Conservation (phyloP, 2,888 invertebrate species). For the Pristionchus maxplancki region DNA sequence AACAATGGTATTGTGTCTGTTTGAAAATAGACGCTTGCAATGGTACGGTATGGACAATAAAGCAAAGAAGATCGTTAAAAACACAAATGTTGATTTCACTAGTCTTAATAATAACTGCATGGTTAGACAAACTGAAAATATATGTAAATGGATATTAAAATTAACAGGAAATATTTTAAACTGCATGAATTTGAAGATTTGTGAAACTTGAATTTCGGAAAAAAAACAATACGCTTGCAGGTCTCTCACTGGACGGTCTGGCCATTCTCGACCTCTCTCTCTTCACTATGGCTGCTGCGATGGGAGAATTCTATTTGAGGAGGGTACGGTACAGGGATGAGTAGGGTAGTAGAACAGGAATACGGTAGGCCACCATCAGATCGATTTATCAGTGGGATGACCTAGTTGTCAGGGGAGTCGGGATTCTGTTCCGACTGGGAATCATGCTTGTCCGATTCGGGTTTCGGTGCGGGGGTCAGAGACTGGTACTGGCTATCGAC, state of each 20-base stretch:
- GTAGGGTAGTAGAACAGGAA: not conserved
- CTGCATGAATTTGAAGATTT: no score
- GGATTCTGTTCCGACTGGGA: not conserved
- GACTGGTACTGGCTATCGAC: not conserved
- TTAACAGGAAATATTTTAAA: no score
- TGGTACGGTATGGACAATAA: no score
- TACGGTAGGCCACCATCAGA: not conserved
- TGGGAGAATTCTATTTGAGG: not conserved
- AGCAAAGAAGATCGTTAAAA: no score
- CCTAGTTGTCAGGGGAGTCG: not conserved
- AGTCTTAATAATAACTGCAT: no score
- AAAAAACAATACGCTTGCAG: not conserved
- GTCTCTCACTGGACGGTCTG: not conserved
- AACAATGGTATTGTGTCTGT: no score
- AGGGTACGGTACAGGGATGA: not conserved
- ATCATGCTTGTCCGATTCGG: not conserved
- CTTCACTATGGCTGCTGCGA: conserved; percentile 13
- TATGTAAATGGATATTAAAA: no score
- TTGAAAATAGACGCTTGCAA: no score
- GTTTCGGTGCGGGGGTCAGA: not conserved
- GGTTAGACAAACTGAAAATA: no score
- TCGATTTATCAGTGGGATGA: not conserved
- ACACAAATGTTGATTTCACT: no score
- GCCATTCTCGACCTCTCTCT: not conserved
- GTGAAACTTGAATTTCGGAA: no score